These are phyloP conservation scores for Sipha flava DNA, from an alignment of 1,140 invertebrate genomes.

Conservation along the genomic window DNA sequence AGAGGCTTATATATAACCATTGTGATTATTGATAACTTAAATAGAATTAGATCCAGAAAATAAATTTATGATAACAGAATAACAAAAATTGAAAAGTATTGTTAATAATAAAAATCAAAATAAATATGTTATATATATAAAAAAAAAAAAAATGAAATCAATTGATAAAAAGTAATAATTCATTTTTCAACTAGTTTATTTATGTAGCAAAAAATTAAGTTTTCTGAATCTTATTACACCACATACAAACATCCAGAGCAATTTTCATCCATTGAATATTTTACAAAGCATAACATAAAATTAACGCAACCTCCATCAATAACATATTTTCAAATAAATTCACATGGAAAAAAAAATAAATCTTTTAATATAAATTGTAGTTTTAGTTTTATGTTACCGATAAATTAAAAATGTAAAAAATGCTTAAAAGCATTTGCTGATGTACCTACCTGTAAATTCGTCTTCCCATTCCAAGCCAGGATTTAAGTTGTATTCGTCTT, in stretches of 20 bases:
- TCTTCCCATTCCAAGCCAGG: constrained; percentile 99
- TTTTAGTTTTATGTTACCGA: background rate
- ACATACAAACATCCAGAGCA: background rate
- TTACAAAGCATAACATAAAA: constrained; percentile 33
- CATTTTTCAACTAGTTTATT: background rate
- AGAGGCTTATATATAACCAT: background rate
- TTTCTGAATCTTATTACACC: background rate
- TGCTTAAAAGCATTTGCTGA: constrained; percentile 11
- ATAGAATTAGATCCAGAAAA: constrained; percentile 3
- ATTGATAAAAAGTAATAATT: too few relatives aligned
- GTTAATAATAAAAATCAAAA: background rate
- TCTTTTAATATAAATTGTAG: background rate
- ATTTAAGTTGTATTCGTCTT: constrained; percentile 98
- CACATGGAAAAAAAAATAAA: background rate
- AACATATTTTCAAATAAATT: background rate
- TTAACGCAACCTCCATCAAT: constrained; percentile 41
- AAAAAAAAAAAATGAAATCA: background rate
- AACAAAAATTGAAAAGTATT: background rate
- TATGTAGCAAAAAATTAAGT: background rate
- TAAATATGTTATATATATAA: background rate
- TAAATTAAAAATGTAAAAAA: constrained; percentile 20
- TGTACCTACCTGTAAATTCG: constrained; percentile 93
- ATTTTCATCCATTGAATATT: background rate
- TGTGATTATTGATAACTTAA: background rate
- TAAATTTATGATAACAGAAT: background rate